Percentiles rank a stretch among this genome's conserved stretches.
Conservation (phyloP, 35 echinoderm and acorn worm species). For the Apostichopus japonicus region DNA sequence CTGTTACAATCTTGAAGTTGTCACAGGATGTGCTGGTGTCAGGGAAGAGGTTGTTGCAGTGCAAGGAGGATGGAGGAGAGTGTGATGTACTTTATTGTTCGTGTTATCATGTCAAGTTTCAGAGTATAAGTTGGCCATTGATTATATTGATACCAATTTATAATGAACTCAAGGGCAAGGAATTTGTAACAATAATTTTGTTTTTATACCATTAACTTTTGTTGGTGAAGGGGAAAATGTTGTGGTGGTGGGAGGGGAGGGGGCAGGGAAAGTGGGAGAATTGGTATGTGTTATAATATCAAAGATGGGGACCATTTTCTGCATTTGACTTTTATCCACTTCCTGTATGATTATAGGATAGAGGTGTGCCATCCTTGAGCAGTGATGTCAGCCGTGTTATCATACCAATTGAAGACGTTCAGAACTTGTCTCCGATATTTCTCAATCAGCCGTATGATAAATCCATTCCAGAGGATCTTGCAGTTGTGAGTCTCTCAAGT, state of each 20-base stretch:
- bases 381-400: conserved; percentile 28
- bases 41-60: no score
- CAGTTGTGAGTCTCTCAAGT: neutral
- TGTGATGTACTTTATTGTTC: no score
- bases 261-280: no score
- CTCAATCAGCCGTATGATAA: conserved; percentile 50
- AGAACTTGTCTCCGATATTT: conserved; percentile 26
- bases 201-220: neutral
- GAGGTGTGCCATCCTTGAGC: neutral
- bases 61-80: no score
- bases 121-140: no score
- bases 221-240: neutral
- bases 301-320: neutral
- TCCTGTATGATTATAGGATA: conserved; percentile 14
- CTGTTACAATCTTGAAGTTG: no score
- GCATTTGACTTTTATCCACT: neutral
- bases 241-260: no score
- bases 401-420: conserved; percentile 41
- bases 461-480: conserved; percentile 11
- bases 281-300: no score
- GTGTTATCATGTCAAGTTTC: no score
- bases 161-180: no score
- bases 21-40: no score
- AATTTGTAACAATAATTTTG: neutral
- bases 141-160: no score